phyloP scores from a whole-genome alignment of 2,888 invertebrate genomes.

The Candidula unifasciata region DNA sequence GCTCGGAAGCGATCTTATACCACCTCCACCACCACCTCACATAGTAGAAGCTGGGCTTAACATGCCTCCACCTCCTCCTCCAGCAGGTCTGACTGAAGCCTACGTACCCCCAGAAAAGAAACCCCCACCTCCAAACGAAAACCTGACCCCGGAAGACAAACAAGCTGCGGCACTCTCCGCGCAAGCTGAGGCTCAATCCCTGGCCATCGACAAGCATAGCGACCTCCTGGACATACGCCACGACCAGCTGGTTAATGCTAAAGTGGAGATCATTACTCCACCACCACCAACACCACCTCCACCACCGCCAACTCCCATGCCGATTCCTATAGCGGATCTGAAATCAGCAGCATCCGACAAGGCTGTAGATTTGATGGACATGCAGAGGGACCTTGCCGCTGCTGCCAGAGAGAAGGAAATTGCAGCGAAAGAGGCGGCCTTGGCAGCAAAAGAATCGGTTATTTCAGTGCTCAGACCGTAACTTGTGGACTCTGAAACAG shows the following conservation, averaged over 20 bases:
- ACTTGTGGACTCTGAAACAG: too few relatives aligned
- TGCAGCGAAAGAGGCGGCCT: not conserved
- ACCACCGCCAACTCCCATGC: not conserved
- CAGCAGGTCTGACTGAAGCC: not conserved
- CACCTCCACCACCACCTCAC: not conserved
- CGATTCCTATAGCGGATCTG: not conserved
- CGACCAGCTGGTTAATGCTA: slow-evolving; percentile 10
- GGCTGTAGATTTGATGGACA: slow-evolving; percentile 32
- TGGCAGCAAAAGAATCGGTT: not conserved
- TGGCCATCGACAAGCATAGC: slow-evolving; percentile 26
- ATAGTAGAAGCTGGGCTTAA: not conserved
- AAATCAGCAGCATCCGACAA: slow-evolving; percentile 28
- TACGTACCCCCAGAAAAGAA: not conserved
- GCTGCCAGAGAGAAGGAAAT: slow-evolving; percentile 26
- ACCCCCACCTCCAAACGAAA: not conserved
- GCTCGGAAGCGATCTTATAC: not conserved
- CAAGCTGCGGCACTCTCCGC: not conserved
- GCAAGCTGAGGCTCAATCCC: slow-evolving; percentile 16
- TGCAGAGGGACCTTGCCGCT: slow-evolving; percentile 3
- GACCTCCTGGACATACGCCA: slow-evolving; percentile 31
- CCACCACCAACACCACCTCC: not conserved
- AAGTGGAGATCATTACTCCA: not conserved
- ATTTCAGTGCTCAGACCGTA: not conserved
- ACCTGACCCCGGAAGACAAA: not conserved
- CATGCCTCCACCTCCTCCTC: slow-evolving; percentile 28